A percentile compares a stretch with the other conserved stretches of the same genome.
Evolutionary conservation across 2,888 invertebrate genomes (phyloP).

Genomic region (Sylvicola fuscatus): DNA sequence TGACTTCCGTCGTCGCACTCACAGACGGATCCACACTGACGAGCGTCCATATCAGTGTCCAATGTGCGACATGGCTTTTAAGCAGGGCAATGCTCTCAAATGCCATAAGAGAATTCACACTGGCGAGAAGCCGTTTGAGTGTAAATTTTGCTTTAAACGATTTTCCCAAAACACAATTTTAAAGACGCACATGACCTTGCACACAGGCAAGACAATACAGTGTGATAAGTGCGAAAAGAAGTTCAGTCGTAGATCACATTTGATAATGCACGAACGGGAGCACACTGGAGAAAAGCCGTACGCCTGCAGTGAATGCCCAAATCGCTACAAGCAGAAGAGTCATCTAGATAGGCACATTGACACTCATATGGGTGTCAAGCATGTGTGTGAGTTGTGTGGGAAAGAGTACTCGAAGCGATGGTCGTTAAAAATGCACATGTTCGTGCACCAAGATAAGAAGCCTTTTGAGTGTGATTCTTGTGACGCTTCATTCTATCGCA

Average conservation of each 20-base stretch:
- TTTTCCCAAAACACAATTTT: slow-evolving; percentile 18
- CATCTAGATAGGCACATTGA: slow-evolving; percentile 18
- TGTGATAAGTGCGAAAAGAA: slow-evolving; percentile 18
- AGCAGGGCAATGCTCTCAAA: slow-evolving; percentile 14
- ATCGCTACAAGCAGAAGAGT: slow-evolving; percentile 16
- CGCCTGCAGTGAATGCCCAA: slow-evolving; percentile 14
- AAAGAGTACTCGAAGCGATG: slow-evolving; percentile 8
- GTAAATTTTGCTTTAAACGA: slow-evolving; percentile 16
- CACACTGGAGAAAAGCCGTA: slow-evolving; percentile 17
- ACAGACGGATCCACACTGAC: slow-evolving; percentile 15
- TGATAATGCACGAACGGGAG: slow-evolving; percentile 15
- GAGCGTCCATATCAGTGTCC: slow-evolving; percentile 16
- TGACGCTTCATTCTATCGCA: slow-evolving; percentile 7
- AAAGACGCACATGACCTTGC: slow-evolving; percentile 18
- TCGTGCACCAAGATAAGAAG: slow-evolving; percentile 7
- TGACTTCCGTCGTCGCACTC: slow-evolving; percentile 15
- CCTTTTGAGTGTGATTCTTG: slow-evolving; percentile 9
- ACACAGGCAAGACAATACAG: slow-evolving; percentile 16
- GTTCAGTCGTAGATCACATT: slow-evolving; percentile 16
- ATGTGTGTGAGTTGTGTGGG: slow-evolving; percentile 7
- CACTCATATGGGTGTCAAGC: slow-evolving; percentile 13
- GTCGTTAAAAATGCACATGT: slow-evolving; percentile 10
- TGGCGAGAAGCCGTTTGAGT: slow-evolving; percentile 16
- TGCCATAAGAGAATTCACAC: slow-evolving; percentile 17
- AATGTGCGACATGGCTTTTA: slow-evolving; percentile 15